Evolutionary conservation across 2,888 invertebrate genomes (phyloP).

Genomic region (Branchipolynoe longqiensis): DNA sequence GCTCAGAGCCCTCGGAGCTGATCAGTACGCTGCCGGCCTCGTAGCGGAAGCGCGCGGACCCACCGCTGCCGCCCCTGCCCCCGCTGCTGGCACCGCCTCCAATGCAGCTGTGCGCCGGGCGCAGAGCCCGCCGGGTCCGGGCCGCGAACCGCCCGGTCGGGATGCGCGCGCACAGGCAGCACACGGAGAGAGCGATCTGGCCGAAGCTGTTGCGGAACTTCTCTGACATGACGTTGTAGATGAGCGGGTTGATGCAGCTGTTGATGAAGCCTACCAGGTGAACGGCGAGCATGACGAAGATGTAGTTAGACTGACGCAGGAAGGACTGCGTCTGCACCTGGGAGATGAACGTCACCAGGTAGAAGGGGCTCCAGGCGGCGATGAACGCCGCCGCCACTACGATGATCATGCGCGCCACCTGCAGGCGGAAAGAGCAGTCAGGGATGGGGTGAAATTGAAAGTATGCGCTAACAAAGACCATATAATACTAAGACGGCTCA

Average conservation of each 20-base stretch:
- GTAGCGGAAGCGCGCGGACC: no score
- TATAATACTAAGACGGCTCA: no score
- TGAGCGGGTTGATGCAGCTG: constrained; percentile 83
- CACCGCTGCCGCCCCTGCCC: no score
- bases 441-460: not conserved
- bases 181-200: constrained; percentile 69
- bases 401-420: constrained; percentile 83
- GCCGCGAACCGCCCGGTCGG: no score
- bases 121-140: no score
- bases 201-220: constrained; percentile 81
- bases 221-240: constrained; percentile 82
- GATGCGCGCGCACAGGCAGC: constrained; percentile 42
- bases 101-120: no score
- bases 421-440: not conserved
- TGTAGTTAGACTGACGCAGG: constrained; percentile 80
- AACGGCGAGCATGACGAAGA: constrained; percentile 83
- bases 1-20: no score
- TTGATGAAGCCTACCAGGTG: constrained; percentile 82
- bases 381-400: constrained; percentile 82
- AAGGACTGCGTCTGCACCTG: constrained; percentile 80
- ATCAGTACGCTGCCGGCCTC: no score
- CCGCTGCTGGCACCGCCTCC: no score
- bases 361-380: constrained; percentile 82
- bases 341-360: constrained; percentile 81
- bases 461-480: no score